These are phyloP conservation scores for Trachelus tabidus DNA, from an alignment of 2,888 invertebrate species.

Conservation along the genomic window DNA sequence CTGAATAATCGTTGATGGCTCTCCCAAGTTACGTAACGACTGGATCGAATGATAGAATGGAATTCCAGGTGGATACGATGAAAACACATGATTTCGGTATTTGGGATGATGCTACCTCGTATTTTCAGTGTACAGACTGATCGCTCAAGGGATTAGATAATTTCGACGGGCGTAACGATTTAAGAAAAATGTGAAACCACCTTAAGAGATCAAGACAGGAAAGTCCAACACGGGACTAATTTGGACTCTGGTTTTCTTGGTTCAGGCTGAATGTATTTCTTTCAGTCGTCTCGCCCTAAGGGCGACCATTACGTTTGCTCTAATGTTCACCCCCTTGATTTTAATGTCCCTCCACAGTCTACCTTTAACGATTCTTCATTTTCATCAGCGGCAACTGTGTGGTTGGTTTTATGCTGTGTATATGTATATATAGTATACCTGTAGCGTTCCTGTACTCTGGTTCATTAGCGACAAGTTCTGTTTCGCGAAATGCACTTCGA, in stretches of 20 bases:
- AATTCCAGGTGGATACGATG: not conserved
- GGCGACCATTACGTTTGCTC: conserved; percentile 46
- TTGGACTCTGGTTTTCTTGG: conserved; percentile 20
- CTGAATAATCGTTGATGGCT: not conserved
- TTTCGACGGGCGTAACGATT: not conserved
- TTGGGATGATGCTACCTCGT: not conserved
- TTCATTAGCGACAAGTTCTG: conserved; percentile 49
- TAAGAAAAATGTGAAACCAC: not conserved
- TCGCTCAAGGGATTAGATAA: not conserved
- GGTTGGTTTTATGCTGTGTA: conserved; percentile 18
- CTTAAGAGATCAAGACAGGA: not conserved
- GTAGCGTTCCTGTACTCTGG: conserved; percentile 26
- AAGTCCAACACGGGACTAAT: conserved; percentile 15
- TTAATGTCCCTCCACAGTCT: conserved; percentile 47
- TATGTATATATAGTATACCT: conserved; percentile 1
- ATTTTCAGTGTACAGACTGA: not conserved
- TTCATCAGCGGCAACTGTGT: conserved; percentile 36
- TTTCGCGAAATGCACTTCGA: not conserved
- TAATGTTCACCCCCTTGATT: conserved; percentile 52
- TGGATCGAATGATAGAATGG: not conserved
- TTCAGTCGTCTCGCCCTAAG: conserved; percentile 31
- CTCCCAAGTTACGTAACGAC: not conserved
- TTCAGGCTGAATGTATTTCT: conserved; percentile 19
- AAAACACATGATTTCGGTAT: not conserved
- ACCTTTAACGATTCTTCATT: conserved; percentile 55